phyloP scores from a whole-genome alignment of 2,113 vertebrate species.

The Steatornis caripensis region DNA sequence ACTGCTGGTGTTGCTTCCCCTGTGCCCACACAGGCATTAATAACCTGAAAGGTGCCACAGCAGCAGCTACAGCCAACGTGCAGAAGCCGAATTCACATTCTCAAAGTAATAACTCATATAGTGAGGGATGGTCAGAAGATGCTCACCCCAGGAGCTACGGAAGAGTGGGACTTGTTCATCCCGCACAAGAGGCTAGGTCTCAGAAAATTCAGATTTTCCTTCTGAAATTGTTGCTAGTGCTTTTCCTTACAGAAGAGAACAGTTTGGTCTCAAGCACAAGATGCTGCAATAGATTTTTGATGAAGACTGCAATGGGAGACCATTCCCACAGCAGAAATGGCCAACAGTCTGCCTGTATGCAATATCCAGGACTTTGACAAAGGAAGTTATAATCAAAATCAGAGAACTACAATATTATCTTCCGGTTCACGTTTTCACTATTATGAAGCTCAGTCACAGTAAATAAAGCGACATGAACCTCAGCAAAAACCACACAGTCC shows the following conservation, averaged over 20 bases:
- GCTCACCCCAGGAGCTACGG: neutral
- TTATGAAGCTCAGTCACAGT: neutral
- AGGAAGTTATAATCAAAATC: neutral
- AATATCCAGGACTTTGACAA: neutral
- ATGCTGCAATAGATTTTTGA: neutral
- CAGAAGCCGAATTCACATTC: neutral
- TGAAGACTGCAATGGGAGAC: neutral
- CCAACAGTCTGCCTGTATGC: neutral
- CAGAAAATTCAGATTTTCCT: neutral
- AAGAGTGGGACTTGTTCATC: neutral
- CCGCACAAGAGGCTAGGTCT: neutral
- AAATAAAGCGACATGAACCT: neutral
- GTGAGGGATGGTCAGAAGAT: neutral
- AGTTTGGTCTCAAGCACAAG: neutral
- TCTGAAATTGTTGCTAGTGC: neutral
- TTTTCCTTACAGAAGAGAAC: neutral
- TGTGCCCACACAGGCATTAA: neutral
- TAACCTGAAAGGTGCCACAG: neutral
- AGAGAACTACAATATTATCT: neutral
- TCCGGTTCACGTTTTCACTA: neutral
- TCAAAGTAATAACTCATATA: neutral
- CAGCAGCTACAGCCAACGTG: neutral
- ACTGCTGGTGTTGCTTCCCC: neutral
- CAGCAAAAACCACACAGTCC: neutral
- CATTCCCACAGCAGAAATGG: neutral